Evolutionary conservation across 2,113 vertebrate genomes (phyloP), one percentile per base, ranked within the genome.

Genomic region (Cochlearius cochlearius): DNA sequence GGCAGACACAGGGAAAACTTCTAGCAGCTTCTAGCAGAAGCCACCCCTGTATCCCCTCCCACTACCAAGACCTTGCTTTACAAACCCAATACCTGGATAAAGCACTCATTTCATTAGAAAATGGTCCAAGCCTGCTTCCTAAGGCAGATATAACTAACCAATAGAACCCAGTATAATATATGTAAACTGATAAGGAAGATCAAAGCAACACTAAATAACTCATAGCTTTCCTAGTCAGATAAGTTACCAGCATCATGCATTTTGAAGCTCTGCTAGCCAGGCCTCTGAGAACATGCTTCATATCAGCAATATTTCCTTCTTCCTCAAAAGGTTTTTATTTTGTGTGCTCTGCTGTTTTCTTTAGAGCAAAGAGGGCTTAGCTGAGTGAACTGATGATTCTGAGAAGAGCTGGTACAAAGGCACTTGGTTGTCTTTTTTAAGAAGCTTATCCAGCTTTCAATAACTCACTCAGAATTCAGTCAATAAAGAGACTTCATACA

Each of bases 391-490:
- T 36, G 64, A 58, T 29, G 47, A 50, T 76, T 34, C 32, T 45
- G 32, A 75, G 66, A 90, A 85, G 45, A 78, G 41, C 12, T 53
- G 20, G 29, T 80, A 76, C 62, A 94, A 93, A 91, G 39, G 58
- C 19, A 58, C 21, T 56, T 0, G 1, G 38, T 14, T 76, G 36
- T 68, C 52, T 79, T 71, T 84, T 79, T 86, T 90, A 92, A 94
- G 77, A 83, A 69, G 78, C 67, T 92, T 96, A 76, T 83, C 78
- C 71, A 74, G 67, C 23, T 86, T 92, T 96, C 78, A 93, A 18
- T 92, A 86, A 82, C 45, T 82, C 56, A 4, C 47, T 85, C 62
- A 62, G 71, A 93, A 88, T 88, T 86, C n/a, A 30, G 60, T 90
- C 78, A 88, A 66, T 91, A 94, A 96, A 71, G 29, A 60, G 58